Conservation (phyloP, 2,113 vertebrate genomes). For the Glaucomys volans region DNA sequence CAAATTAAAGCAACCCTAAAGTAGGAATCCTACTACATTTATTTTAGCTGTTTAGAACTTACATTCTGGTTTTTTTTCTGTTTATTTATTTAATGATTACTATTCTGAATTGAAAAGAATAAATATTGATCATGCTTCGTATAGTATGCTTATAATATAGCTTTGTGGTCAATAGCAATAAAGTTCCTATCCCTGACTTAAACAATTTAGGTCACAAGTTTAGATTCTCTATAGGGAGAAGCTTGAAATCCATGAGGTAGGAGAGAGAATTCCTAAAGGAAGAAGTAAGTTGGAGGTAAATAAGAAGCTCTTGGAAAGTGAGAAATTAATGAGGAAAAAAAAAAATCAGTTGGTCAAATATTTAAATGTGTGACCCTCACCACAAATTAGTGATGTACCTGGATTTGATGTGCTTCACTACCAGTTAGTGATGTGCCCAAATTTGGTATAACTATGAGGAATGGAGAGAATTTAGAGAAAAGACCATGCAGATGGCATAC, state of each 20-base stretch:
- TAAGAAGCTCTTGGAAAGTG: not conserved
- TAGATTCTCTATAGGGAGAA: not conserved
- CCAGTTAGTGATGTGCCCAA: not conserved
- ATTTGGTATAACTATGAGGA: slow-evolving; percentile 9
- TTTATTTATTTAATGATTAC: not conserved
- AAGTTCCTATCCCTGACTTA: not conserved
- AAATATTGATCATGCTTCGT: not conserved
- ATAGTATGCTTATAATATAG: not conserved
- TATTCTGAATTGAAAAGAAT: not conserved
- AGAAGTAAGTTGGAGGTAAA: not conserved
- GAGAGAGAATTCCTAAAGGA: not conserved
- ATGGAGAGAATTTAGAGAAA: not conserved
- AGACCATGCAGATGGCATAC: not conserved
- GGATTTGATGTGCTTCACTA: too few relatives aligned
- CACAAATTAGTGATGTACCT: not conserved
- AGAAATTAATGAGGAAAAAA: slow-evolving; percentile 56
- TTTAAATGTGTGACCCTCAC: slow-evolving; percentile 5
- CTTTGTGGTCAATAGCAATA: not conserved
- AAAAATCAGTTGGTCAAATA: not conserved
- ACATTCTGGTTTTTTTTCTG: not conserved
- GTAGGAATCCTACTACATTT: not conserved
- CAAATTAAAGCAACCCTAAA: not conserved
- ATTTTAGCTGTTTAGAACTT: not conserved
- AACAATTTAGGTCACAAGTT: slow-evolving; percentile 6
- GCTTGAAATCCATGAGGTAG: not conserved